A percentile compares a stretch with the other conserved stretches of the same genome.
Conservation (phyloP, 2,797 vertebrate genomes). For the Scyliorhinus canicula region DNA sequence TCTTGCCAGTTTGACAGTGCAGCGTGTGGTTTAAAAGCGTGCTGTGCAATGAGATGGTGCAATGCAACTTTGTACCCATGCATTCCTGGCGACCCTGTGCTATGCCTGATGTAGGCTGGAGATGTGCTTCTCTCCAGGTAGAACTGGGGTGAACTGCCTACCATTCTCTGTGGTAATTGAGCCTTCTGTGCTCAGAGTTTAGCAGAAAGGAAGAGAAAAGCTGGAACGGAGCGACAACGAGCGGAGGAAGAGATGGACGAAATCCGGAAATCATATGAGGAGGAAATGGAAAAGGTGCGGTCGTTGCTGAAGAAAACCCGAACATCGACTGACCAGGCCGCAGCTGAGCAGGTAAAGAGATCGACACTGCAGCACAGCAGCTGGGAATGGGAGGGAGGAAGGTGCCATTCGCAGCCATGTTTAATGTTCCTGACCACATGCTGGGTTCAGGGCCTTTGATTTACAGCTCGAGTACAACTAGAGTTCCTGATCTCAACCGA, state of each 20-base stretch:
- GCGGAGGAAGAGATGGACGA: slow-evolving; percentile 83
- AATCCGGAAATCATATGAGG: slow-evolving; percentile 66
- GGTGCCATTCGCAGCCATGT: background rate
- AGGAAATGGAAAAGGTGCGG: slow-evolving; percentile 72
- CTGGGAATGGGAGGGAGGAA: background rate
- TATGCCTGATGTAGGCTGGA: background rate
- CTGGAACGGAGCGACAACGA: slow-evolving; percentile 70
- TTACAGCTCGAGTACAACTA: background rate
- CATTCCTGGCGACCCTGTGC: background rate
- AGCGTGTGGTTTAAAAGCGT: background rate
- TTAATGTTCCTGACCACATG: background rate
- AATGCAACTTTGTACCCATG: background rate
- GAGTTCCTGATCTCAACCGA: background rate
- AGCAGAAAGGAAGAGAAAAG: slow-evolving; percentile 81
- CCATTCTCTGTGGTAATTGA: background rate
- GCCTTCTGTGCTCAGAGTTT: slow-evolving; percentile 60
- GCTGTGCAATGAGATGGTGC: background rate
- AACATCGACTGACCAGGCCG: slow-evolving; percentile 65
- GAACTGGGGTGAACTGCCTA: background rate
- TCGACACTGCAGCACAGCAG: background rate
- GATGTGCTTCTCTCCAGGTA: background rate
- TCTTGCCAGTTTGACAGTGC: background rate
- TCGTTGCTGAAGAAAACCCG: slow-evolving; percentile 72
- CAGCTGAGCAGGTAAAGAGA: slow-evolving; percentile 72
- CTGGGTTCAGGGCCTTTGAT: background rate